Percentiles rank a stretch among this genome's conserved stretches.
These are phyloP conservation scores for Corynorhinus townsendii DNA, from an alignment of 2,113 vertebrate species.

Conservation along the genomic window DNA sequence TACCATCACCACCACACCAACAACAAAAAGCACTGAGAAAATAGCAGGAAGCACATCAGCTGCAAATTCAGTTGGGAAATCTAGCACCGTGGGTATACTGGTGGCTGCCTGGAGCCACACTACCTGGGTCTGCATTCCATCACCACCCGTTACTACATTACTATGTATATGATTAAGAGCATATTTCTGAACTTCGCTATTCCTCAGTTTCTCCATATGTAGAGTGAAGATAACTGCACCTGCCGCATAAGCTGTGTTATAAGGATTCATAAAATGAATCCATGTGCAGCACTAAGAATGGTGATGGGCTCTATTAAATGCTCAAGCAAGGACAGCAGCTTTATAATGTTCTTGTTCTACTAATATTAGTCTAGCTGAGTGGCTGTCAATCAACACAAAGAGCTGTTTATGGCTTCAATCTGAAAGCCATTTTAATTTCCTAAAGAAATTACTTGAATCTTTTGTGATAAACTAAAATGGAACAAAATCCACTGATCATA, in stretches of 20 bases:
- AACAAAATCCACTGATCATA: not conserved
- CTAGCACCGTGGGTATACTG: not conserved
- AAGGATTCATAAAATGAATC: not conserved
- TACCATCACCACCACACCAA: not conserved
- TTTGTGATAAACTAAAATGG: not conserved
- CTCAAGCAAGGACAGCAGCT: not conserved
- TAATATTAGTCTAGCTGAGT: not conserved
- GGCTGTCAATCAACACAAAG: not conserved
- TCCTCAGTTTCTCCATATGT: not conserved
- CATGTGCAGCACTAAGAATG: not conserved
- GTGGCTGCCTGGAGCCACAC: not conserved
- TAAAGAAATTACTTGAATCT: not conserved
- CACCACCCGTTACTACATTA: not conserved
- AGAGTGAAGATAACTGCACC: not conserved
- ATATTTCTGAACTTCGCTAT: not conserved
- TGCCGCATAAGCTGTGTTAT: not conserved
- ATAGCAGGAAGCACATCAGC: not conserved
- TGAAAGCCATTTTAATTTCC: constrained; percentile 5
- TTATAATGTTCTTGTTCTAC: not conserved
- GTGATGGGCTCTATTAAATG: not conserved
- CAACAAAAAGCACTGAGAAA: not conserved
- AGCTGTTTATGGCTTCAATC: not conserved
- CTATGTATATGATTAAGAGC: not conserved
- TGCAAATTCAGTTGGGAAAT: not conserved
- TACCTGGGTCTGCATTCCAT: not conserved